These are phyloP conservation scores for Augochlora pura DNA, from an alignment of 1,140 invertebrate species.

Conservation along the genomic window DNA sequence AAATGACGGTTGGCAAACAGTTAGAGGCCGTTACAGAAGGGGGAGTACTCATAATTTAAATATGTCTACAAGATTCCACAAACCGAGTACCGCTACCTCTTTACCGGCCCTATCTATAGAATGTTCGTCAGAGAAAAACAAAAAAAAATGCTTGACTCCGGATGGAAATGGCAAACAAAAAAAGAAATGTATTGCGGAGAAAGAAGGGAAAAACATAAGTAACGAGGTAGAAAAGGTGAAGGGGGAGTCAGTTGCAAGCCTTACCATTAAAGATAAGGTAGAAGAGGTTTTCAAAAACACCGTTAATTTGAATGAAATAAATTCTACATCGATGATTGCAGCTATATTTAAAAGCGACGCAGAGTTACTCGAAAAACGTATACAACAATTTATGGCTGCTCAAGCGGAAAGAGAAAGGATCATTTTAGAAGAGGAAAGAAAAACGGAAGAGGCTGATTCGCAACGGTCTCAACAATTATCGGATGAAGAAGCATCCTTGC, in stretches of 20 bases:
- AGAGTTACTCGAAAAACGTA: slow-evolving; percentile 79
- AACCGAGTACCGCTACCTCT: slow-evolving; percentile 82
- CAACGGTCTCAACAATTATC: slow-evolving; percentile 83
- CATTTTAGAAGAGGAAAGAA: slow-evolving; percentile 79
- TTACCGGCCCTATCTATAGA: slow-evolving; percentile 82
- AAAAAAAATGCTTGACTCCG: slow-evolving; percentile 70
- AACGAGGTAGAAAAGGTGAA: slow-evolving; percentile 69
- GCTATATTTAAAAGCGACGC: slow-evolving; percentile 80
- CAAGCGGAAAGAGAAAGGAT: slow-evolving; percentile 77
- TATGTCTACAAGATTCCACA: slow-evolving; percentile 79
- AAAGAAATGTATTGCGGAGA: slow-evolving; percentile 61
- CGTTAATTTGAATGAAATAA: slow-evolving; percentile 63
- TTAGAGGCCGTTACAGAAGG: slow-evolving; percentile 80
- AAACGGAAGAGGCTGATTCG: slow-evolving; percentile 80
- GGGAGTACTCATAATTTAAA: slow-evolving; percentile 76
- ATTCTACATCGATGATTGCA: slow-evolving; percentile 78
- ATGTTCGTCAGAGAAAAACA: slow-evolving; percentile 74
- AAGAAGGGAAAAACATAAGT: slow-evolving; percentile 62
- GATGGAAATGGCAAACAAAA: slow-evolving; percentile 65
- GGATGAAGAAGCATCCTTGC: slow-evolving; percentile 90
- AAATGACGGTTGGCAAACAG: slow-evolving; percentile 85
- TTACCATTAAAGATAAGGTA: slow-evolving; percentile 49
- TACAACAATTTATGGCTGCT: slow-evolving; percentile 78
- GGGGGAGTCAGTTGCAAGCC: slow-evolving; percentile 44
- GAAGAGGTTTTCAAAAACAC: slow-evolving; percentile 56